These are phyloP conservation scores for Tursiops truncatus DNA, from an alignment of 2,113 vertebrate species.

Conservation along the genomic window DNA sequence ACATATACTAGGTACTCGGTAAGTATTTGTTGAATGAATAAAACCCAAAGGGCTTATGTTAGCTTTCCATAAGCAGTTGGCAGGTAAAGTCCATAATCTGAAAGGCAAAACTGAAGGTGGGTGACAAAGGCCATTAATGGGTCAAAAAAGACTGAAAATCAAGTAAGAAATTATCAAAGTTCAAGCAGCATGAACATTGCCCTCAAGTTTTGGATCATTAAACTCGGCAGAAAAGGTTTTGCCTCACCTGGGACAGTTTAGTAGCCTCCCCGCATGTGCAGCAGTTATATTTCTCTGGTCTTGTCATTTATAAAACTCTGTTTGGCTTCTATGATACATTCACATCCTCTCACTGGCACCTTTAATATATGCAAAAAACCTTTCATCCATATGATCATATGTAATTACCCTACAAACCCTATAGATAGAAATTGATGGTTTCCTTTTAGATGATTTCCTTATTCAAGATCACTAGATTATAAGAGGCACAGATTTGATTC, in stretches of 20 bases:
- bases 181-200: background rate
- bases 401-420: background rate
- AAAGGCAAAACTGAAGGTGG: background rate
- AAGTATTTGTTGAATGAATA: background rate
- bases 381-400: background rate
- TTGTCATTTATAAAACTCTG: background rate
- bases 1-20: background rate
- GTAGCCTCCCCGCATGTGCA: background rate
- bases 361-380: background rate
- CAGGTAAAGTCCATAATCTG: background rate
- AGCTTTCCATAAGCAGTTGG: background rate
- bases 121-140: background rate
- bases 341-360: background rate
- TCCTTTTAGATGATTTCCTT: conserved; percentile 36
- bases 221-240: conserved; percentile 22
- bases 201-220: conserved; percentile 13
- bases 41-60: background rate
- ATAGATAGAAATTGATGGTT: background rate
- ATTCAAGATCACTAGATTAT: background rate
- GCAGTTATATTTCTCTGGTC: background rate
- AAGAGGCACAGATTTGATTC: background rate
- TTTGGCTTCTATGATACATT: background rate
- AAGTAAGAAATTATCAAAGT: conserved; percentile 6
- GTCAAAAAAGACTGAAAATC: background rate
- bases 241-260: background rate